A percentile compares a stretch with the other conserved stretches of the same genome.
phyloP scores from a whole-genome alignment of 2,797 vertebrate genomes.

The Phrynocephalus forsythii region DNA sequence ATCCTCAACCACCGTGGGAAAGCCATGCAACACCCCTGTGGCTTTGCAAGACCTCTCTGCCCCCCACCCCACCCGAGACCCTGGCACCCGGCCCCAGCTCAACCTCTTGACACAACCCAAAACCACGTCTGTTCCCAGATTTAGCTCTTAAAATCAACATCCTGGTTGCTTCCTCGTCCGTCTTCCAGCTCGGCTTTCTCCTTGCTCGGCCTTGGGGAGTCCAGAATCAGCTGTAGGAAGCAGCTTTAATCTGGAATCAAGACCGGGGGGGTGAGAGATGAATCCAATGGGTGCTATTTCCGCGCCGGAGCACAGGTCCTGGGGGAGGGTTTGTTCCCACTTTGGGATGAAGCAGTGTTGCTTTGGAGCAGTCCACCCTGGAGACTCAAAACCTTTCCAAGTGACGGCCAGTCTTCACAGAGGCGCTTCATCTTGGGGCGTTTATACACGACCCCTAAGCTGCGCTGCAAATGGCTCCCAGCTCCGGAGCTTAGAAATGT shows the following conservation, averaged over 20 bases:
- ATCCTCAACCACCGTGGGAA: background rate
- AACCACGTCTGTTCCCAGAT: too few relatives aligned
- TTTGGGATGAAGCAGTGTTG: too few relatives aligned
- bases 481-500: too few relatives aligned
- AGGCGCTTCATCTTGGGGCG: too few relatives aligned
- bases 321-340: too few relatives aligned
- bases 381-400: too few relatives aligned
- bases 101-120: background rate
- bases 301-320: rapidly evolving
- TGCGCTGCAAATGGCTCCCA: too few relatives aligned
- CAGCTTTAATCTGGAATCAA: background rate
- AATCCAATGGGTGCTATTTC: too few relatives aligned
- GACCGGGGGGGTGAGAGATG: background rate
- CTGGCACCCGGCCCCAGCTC: background rate
- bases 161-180: background rate
- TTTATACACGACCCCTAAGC: too few relatives aligned
- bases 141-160: background rate
- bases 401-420: too few relatives aligned
- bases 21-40: too few relatives aligned
- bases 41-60: background rate
- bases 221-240: background rate
- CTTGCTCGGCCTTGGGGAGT: background rate
- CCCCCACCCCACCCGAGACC: too few relatives aligned
- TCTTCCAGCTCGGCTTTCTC: background rate
- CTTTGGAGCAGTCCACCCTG: background rate